phyloP scores from a whole-genome alignment of 2,113 vertebrate species.

The Oxyura jamaicensis region DNA sequence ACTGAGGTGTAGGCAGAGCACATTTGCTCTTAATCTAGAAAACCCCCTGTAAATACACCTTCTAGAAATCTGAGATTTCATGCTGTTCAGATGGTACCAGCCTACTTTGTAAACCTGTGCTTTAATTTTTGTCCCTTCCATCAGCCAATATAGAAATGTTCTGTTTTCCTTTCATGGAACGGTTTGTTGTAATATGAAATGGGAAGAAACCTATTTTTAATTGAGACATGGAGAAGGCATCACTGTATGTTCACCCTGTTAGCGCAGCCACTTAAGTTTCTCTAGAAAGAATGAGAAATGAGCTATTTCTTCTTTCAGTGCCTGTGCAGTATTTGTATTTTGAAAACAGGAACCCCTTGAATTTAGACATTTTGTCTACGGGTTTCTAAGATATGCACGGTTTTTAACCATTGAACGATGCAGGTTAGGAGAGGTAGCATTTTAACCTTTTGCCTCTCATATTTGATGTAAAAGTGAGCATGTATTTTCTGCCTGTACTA shows the following conservation, averaged over 20 bases:
- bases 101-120: neutral
- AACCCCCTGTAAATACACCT: neutral
- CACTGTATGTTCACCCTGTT: neutral
- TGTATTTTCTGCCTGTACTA: neutral
- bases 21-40: neutral
- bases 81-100: neutral
- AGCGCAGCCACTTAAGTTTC: neutral
- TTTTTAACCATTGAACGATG: neutral
- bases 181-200: neutral
- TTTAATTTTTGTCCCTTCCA: neutral
- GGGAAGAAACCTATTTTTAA: neutral
- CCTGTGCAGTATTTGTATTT: neutral
- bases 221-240: neutral
- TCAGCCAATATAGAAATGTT: neutral
- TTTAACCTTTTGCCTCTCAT: neutral
- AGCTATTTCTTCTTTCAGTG: neutral
- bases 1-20: neutral
- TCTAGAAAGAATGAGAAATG: neutral
- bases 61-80: neutral
- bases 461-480: neutral
- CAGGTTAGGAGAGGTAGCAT: neutral
- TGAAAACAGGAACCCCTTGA: neutral
- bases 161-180: neutral
- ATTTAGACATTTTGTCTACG: neutral
- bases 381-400: rapidly evolving